Conservation (phyloP, 2,888 invertebrate species). For the Cotesia congregata region DNA sequence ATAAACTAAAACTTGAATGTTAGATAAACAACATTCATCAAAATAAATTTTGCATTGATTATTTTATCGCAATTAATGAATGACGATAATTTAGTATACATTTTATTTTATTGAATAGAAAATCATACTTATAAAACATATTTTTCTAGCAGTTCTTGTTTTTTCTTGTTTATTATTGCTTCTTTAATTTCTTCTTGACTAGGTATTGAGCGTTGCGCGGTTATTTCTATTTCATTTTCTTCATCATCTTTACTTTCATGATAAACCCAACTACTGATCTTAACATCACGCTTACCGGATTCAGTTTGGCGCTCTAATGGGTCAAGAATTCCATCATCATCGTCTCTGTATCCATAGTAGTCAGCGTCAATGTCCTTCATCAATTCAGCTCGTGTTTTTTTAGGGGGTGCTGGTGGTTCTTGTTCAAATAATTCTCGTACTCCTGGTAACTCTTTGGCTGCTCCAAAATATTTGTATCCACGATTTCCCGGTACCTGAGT, state of each 20-base stretch:
- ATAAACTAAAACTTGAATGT: no score
- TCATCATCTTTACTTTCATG: slow-evolving; percentile 72
- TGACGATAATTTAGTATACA: neutral
- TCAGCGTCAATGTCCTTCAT: slow-evolving; percentile 99
- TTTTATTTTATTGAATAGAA: slow-evolving; percentile 22
- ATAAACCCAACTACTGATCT: slow-evolving; percentile 79
- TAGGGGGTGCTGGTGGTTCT: slow-evolving; percentile 89
- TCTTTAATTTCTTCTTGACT: slow-evolving; percentile 95
- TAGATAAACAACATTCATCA: no score
- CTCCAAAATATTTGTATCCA: slow-evolving; percentile 99
- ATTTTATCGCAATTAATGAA: no score
- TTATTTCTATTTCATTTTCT: slow-evolving; percentile 71
- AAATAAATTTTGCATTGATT: no score
- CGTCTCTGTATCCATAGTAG: slow-evolving; percentile 98
- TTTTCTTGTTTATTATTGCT: slow-evolving; percentile 90
- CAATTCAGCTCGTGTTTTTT: slow-evolving; percentile 94
- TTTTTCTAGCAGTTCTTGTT: slow-evolving; percentile 90
- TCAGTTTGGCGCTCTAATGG: slow-evolving; percentile 89
- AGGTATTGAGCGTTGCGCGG: slow-evolving; percentile 92
- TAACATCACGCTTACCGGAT: slow-evolving; percentile 75
- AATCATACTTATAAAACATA: slow-evolving; percentile 73
- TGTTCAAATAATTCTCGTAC: slow-evolving; percentile 98
- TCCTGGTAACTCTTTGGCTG: slow-evolving; percentile 96
- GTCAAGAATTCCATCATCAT: slow-evolving; percentile 95
- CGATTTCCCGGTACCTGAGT: slow-evolving; percentile 91